Conservation (phyloP, 2,113 vertebrate genomes). For the Pyxicephalus adspersus region DNA sequence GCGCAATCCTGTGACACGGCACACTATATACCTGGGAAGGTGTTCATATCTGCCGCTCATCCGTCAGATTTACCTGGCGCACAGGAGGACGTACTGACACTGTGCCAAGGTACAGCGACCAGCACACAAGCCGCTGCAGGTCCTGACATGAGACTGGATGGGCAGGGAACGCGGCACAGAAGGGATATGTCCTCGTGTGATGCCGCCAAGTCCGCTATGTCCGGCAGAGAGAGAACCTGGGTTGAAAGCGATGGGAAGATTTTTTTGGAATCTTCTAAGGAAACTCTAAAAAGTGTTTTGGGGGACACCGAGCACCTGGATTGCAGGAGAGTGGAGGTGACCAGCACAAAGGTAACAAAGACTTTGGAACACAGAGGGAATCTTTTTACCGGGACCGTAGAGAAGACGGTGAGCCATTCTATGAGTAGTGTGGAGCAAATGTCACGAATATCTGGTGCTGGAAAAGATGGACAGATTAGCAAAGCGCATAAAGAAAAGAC, state of each 20-base stretch:
- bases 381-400: not conserved
- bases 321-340: not conserved
- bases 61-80: not conserved
- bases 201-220: slow-evolving; percentile 41
- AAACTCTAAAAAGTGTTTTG: not conserved
- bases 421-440: not conserved
- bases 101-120: slow-evolving; percentile 22
- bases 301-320: not conserved
- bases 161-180: slow-evolving; percentile 38
- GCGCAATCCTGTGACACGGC: not conserved
- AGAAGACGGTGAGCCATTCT: not conserved
- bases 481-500: not conserved
- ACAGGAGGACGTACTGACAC: not conserved
- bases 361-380: not conserved
- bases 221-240: slow-evolving; percentile 27
- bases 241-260: slow-evolving; percentile 39
- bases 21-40: not conserved
- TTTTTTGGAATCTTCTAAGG: not conserved
- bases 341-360: not conserved
- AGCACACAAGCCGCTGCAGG: not conserved
- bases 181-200: slow-evolving; percentile 12
- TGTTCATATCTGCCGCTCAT: too few species aligned
- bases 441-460: not conserved
- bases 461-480: not conserved
- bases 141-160: slow-evolving; percentile 53